Conservation (phyloP, 2,113 vertebrate genomes). For the Coturnix japonica region DNA sequence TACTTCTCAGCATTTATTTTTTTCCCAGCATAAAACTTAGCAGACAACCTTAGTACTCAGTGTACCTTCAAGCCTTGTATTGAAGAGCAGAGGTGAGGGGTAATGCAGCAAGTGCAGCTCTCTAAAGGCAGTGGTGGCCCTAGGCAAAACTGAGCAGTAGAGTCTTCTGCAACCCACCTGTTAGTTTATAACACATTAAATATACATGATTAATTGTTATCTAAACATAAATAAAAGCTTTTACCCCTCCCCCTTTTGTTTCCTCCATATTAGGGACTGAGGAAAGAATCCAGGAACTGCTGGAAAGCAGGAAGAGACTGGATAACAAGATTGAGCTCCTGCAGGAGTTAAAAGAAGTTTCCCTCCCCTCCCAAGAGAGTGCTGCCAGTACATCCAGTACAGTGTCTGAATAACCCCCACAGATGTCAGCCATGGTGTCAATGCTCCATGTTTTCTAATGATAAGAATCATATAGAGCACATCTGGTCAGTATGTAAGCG, state of each 20-base stretch:
- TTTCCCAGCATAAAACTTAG: too few relatives aligned
- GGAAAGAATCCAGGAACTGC: constrained; percentile 59
- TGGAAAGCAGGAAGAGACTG: constrained; percentile 60
- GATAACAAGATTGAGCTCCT: constrained; percentile 68
- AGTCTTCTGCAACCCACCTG: background rate
- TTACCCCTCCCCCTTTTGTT: background rate
- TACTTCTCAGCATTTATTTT: too few relatives aligned
- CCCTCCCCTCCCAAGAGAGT: constrained; percentile 11
- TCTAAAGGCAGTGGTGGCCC: too few relatives aligned
- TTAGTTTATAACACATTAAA: too few relatives aligned
- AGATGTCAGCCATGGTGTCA: background rate
- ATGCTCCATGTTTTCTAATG: background rate
- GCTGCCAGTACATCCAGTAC: constrained; percentile 28
- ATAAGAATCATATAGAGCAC: background rate
- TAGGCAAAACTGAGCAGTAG: fast-evolving
- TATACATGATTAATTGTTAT: too few relatives aligned
- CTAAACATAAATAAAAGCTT: background rate
- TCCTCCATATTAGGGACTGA: constrained; percentile 55
- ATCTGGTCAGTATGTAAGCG: background rate
- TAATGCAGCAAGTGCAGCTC: too few relatives aligned
- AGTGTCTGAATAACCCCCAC: background rate
- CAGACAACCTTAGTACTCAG: too few relatives aligned
- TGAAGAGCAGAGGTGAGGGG: background rate
- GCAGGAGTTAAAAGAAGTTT: constrained; percentile 48
- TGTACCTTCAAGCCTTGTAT: too few relatives aligned